These are phyloP conservation scores for Mus minutoides DNA, from an alignment of 2,797 vertebrate genomes.

Conservation along the genomic window DNA sequence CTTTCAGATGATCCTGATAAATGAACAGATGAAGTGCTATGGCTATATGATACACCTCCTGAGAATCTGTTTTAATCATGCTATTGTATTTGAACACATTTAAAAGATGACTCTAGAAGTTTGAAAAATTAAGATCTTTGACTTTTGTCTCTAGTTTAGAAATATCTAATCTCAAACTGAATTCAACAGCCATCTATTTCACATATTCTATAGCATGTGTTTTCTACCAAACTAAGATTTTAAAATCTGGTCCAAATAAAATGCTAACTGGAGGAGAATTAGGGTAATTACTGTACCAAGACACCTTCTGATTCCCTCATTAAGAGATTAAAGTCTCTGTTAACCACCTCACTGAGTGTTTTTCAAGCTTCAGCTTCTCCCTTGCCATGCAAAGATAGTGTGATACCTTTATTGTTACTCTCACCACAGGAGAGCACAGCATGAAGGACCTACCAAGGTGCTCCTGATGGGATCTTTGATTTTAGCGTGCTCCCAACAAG, in stretches of 20 bases:
- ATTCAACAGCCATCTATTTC: neutral
- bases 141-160: neutral
- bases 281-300: neutral
- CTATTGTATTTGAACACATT: neutral
- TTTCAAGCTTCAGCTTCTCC: fast-evolving
- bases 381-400: neutral
- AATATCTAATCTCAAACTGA: neutral
- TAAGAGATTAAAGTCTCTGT: neutral
- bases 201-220: neutral
- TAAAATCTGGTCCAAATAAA: neutral
- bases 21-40: neutral
- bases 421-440: neutral
- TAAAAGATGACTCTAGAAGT: neutral
- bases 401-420: neutral
- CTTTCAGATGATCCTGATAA: neutral
- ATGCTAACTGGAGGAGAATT: neutral
- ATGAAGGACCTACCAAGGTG: neutral
- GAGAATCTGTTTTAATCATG: neutral
- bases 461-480: neutral
- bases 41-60: too few species aligned
- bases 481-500: neutral
- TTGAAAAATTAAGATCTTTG: neutral
- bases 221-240: neutral
- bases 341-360: neutral
- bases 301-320: neutral